A percentile compares a stretch with the other conserved stretches of the same genome.
phyloP scores from a whole-genome alignment of 2,888 invertebrate genomes.

The Zelleria hepariella region DNA sequence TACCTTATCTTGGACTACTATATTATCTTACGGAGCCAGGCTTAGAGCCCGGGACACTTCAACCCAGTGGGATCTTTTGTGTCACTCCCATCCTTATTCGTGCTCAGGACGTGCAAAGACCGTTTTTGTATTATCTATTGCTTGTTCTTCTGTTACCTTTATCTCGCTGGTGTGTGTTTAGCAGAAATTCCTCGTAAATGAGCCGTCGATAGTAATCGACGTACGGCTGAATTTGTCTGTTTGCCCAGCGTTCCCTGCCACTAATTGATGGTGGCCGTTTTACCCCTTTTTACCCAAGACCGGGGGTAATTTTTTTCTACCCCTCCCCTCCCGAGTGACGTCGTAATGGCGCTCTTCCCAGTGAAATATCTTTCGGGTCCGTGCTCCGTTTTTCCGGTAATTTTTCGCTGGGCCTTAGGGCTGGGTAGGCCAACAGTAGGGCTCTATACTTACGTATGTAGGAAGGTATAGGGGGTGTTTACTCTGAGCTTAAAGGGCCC shows the following conservation, averaged over 20 bases:
- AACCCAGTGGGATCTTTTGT: no score
- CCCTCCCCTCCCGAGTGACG: slow-evolving; percentile 29
- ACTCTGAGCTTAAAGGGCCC: background rate
- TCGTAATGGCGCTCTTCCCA: slow-evolving; percentile 44
- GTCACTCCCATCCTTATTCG: no score
- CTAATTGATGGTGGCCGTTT: slow-evolving; percentile 52
- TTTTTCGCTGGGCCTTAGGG: slow-evolving; percentile 5
- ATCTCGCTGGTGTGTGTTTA: background rate
- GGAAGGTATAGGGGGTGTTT: background rate
- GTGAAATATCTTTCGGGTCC: slow-evolving; percentile 54
- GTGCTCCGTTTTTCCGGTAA: slow-evolving; percentile 13
- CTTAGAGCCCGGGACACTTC: no score
- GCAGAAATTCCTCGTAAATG: slow-evolving; percentile 10
- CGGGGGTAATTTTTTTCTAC: slow-evolving; percentile 41
- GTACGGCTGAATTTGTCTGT: slow-evolving; percentile 15
- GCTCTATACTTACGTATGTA: background rate
- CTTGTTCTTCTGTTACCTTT: background rate
- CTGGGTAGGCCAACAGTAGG: background rate
- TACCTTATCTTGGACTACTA: no score
- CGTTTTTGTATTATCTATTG: no score
- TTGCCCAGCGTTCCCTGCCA: slow-evolving; percentile 17
- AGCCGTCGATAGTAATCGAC: slow-evolving; percentile 11
- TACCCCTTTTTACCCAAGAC: slow-evolving; percentile 9
- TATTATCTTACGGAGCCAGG: no score
- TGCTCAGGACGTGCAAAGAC: no score